Conservation (phyloP, 53 echinoderm and acorn worm genomes). For the Patiria pectinifera region DNA sequence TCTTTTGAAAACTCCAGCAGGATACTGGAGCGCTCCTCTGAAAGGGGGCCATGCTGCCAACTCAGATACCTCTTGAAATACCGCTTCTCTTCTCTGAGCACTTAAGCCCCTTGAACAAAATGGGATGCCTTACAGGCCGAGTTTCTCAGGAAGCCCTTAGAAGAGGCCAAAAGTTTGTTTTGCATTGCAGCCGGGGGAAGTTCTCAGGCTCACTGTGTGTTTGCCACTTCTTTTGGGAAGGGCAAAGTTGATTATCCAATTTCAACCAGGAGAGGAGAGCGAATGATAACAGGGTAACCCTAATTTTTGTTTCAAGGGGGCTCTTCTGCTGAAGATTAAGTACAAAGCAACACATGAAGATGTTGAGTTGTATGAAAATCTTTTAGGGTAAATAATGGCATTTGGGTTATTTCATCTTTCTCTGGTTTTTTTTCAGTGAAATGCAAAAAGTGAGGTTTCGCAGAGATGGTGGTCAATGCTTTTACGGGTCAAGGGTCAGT, state of each 20-base stretch:
- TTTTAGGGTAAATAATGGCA: no score
- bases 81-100: constrained; percentile 33
- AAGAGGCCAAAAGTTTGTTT: constrained; percentile 21
- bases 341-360: neutral
- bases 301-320: constrained; percentile 7
- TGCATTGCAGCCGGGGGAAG: neutral
- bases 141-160: constrained; percentile 3
- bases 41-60: neutral
- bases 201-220: constrained; percentile 11
- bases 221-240: neutral
- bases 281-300: constrained; percentile 25
- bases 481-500: no score
- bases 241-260: constrained; percentile 38
- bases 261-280: constrained; percentile 17
- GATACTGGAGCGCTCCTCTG: neutral
- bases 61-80: constrained; percentile 15
- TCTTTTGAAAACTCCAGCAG: constrained; percentile 29
- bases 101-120: constrained; percentile 29
- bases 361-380: neutral
- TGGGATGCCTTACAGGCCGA: neutral
- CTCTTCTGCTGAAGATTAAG: neutral
- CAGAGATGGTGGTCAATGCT: no score
- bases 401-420: no score
- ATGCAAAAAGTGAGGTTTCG: no score
- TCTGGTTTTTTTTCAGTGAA: no score